Evolutionary conservation across 2,113 vertebrate species (phyloP), one percentile per base, ranked within the genome.

Genomic region (Nymphicus hollandicus): DNA sequence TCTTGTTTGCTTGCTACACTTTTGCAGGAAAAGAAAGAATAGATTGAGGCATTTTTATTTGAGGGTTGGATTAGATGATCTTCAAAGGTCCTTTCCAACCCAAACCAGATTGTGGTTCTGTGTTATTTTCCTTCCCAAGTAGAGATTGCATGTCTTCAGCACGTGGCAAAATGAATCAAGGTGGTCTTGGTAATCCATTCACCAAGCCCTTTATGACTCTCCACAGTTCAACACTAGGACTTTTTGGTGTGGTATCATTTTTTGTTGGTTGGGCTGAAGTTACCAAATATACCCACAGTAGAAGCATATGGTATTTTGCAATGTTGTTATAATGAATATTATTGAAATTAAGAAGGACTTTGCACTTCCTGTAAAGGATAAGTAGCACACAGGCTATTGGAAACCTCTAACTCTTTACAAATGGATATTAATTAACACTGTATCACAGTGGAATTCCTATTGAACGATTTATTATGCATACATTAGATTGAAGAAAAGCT

Each of bases 271-370:
- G 80, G 82, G 94, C 74, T 93, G 65, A 44, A 93, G 88, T 95
- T 97, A 58, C 79, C 89, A 92, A 94, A 79, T 89, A 69, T 52
- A 91, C 46, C 77, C 86, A 84, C n/a, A 91, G 69, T 53, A 93
- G 76, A 94, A 91, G 43, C 56, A 94, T 89, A 74, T 84, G 70
- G 58, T 56, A 85, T 70, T 91, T 93, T 90, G 22, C 53, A 81
- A 94, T 93, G 70, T 91, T 92, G 22, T 93, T 95, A 46, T 76
- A 91, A 87, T 88, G 72, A 94, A 90, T 96, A 84, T 17, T 47
- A 80, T 70, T 93, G 58, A 89, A 97, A 97, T 92, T 87, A 91
- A 94, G 95, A 94, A 85, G 84, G 49, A 96, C 85, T 79, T 95
- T 66, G 49, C 64, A 79, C 44, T 95, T 92, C 31, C 17, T 43